Evolutionary conservation across 2,888 invertebrate species (phyloP), one percentile per base, ranked within the genome.

Genomic region (Nomada ferruginata): DNA sequence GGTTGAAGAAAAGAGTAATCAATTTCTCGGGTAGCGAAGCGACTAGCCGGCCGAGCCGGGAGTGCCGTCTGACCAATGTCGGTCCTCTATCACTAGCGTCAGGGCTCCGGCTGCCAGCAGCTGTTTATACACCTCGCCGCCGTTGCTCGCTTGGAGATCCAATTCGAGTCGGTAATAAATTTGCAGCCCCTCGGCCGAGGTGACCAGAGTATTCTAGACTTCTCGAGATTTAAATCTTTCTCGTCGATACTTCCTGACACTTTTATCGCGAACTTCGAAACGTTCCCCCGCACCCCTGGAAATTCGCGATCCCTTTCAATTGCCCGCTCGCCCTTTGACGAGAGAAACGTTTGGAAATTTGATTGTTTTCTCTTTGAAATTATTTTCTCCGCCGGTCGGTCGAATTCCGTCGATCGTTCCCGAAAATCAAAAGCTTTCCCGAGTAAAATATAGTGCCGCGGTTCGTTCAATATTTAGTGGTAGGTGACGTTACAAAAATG

Each of bases 11-110:
- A 36, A 57, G 50, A 50, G 64, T 50, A 64, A 47, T 50, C 60
- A 9, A 47, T 7, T 20, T 10, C 18, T 50, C 44, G 42, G 65
- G 52, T 15, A 53, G 42, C 59, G 61, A 44, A 60, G 18, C 20
- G 59, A 42, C 18, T 36, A 44, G 20, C 59, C 20, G 60, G 64
- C 42, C 69, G 65, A 75, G 42, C 60, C 68, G 70, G 64, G 61
- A 44, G 63, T 70, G 13, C 68, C 68, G 76, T 68, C 82, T 68
- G 82, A 85, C 85, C 82, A 73, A 66, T 79, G 66, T 50, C 59
- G 59, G 50, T 52, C 9, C 73, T 73, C 57, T 72, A 64, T 85
- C 85, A 76, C 85, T 82, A 47, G 70, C 60, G 55, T 18, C 60
- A 50, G 47, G 64, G 47, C 63, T 42, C 52, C 29, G 47, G 23